Conservation (phyloP, 2,113 vertebrate species). For the Corythornis vintsioides region DNA sequence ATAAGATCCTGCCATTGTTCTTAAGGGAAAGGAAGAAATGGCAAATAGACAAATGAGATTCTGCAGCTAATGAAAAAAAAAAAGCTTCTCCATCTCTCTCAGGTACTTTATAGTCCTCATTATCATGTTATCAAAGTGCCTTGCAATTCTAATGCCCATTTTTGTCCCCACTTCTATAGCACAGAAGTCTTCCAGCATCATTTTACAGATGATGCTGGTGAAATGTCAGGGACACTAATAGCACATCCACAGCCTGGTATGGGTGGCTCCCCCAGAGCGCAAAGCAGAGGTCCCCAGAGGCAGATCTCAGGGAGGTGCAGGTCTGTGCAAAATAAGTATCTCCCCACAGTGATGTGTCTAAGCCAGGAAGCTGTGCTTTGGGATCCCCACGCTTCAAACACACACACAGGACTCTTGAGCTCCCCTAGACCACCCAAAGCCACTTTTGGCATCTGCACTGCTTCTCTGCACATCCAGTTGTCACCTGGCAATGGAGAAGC, state of each 20-base stretch:
- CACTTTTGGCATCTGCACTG: background rate
- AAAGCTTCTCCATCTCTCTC: background rate
- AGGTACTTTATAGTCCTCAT: background rate
- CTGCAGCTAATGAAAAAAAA: background rate
- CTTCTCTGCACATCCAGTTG: background rate
- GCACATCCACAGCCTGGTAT: background rate
- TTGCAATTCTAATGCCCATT: background rate
- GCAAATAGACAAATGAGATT: background rate
- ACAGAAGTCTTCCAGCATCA: background rate
- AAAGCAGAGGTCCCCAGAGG: background rate
- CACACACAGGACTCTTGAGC: accelerated
- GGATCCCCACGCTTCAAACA: background rate
- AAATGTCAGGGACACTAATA: background rate
- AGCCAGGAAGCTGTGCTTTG: background rate
- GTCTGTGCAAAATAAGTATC: background rate
- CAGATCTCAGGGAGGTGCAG: background rate
- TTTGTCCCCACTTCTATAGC: background rate
- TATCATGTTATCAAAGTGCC: background rate
- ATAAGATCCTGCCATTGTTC: background rate
- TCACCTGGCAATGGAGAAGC: background rate
- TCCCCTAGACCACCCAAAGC: background rate
- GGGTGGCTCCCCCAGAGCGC: background rate
- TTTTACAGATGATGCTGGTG: background rate
- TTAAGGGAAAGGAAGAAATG: background rate
- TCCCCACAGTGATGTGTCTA: background rate